These are phyloP conservation scores for Antheraea yamamai DNA, from an alignment of 2,888 invertebrate genomes.

Conservation along the genomic window DNA sequence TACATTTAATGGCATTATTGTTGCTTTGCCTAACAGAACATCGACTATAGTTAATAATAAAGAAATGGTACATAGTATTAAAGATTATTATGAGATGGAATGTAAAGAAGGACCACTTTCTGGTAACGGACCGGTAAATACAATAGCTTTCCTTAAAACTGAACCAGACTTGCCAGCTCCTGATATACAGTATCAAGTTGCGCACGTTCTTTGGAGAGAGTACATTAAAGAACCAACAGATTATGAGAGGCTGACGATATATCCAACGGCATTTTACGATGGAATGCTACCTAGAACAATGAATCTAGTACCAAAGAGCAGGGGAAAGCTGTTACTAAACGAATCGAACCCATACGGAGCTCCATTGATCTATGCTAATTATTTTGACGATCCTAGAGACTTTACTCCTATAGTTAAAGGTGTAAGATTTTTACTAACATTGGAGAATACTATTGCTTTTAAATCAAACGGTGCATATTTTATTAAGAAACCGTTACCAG, in stretches of 20 bases:
- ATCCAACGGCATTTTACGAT: constrained; percentile 83
- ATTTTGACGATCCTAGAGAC: constrained; percentile 83
- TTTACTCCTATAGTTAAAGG: constrained; percentile 82
- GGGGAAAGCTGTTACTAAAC: constrained; percentile 83
- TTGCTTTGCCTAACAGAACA: constrained; percentile 77
- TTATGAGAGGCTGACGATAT: constrained; percentile 48
- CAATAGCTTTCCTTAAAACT: constrained; percentile 81
- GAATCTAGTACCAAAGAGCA: constrained; percentile 82
- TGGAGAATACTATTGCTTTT: constrained; percentile 82
- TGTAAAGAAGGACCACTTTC: constrained; percentile 74
- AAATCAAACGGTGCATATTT: constrained; percentile 78
- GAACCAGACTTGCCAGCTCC: constrained; percentile 73
- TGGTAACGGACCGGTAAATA: constrained; percentile 77
- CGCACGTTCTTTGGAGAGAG: constrained; percentile 73
- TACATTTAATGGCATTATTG: constrained; percentile 69
- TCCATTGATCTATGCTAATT: constrained; percentile 86
- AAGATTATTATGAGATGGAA: constrained; percentile 56
- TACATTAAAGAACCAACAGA: constrained; percentile 73
- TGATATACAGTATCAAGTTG: constrained; percentile 83
- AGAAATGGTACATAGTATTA: constrained; percentile 61
- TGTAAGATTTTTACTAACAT: constrained; percentile 77
- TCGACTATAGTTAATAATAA: constrained; percentile 64
- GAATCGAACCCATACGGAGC: constrained; percentile 85
- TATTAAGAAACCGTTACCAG: constrained; percentile 76
- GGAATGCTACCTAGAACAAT: constrained; percentile 81